These are phyloP conservation scores for Nesogale talazaci DNA, from an alignment of 2,113 vertebrate genomes.

Conservation along the genomic window DNA sequence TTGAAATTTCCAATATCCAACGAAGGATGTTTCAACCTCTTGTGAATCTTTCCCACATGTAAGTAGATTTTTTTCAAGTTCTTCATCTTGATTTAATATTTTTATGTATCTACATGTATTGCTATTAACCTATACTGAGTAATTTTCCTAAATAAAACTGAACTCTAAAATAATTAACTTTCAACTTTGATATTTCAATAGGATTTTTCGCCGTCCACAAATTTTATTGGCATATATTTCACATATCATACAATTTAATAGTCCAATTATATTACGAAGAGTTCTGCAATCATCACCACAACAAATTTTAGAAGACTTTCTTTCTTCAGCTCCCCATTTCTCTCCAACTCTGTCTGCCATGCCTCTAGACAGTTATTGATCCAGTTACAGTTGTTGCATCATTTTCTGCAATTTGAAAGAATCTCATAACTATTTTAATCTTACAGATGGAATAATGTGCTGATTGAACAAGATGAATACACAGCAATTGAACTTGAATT, in stretches of 20 bases:
- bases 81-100: constrained; percentile 21
- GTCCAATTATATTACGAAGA: no score
- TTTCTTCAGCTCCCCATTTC: no score
- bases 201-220: not conserved
- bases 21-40: constrained; percentile 95
- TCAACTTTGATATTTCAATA: not conserved
- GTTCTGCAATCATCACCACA: no score
- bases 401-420: not conserved
- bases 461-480: not conserved
- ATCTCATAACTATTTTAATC: not conserved
- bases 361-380: no score
- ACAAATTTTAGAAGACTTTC: no score
- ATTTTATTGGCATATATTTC: no score
- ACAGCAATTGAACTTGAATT: not conserved
- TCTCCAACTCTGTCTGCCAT: no score
- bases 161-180: not conserved
- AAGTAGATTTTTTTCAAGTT: constrained; percentile 84
- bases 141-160: not conserved
- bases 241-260: no score
- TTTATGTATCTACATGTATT: not conserved
- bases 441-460: not conserved
- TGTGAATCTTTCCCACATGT: constrained; percentile 96
- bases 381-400: not conserved
- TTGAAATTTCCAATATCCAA: constrained; percentile 96
- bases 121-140: not conserved